phyloP scores from a whole-genome alignment of 2,113 vertebrate species.

The Origma solitaria region DNA sequence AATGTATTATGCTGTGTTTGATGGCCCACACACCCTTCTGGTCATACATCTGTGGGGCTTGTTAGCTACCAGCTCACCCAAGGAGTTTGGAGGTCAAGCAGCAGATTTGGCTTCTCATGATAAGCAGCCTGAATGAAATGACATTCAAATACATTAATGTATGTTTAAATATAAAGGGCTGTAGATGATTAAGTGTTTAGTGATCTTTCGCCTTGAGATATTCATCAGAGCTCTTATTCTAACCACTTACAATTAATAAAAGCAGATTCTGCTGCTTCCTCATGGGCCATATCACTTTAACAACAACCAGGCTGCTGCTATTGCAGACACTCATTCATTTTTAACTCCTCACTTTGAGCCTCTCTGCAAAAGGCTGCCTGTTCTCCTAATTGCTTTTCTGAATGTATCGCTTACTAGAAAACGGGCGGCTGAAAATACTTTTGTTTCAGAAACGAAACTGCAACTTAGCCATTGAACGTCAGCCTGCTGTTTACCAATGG shows the following conservation, averaged over 20 bases:
- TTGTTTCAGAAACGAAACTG: neutral
- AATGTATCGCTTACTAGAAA: neutral
- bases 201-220: neutral
- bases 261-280: neutral
- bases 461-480: fast-evolving
- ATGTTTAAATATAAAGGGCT: neutral
- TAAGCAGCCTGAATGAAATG: neutral
- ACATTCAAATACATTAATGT: neutral
- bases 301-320: neutral
- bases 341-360: neutral
- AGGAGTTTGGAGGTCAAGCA: neutral
- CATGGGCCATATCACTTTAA: neutral
- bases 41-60: fast-evolving
- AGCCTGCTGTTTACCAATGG: neutral
- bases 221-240: neutral
- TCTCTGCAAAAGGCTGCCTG: neutral
- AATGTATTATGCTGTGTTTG: fast-evolving
- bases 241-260: conserved; percentile 38
- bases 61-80: neutral
- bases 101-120: neutral
- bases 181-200: neutral
- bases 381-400: neutral
- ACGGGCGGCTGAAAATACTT: neutral
- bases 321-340: neutral
- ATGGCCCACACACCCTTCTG: neutral